These are phyloP conservation scores for Ganaspis brasiliensis DNA, from an alignment of 2,888 invertebrate species.

Conservation along the genomic window DNA sequence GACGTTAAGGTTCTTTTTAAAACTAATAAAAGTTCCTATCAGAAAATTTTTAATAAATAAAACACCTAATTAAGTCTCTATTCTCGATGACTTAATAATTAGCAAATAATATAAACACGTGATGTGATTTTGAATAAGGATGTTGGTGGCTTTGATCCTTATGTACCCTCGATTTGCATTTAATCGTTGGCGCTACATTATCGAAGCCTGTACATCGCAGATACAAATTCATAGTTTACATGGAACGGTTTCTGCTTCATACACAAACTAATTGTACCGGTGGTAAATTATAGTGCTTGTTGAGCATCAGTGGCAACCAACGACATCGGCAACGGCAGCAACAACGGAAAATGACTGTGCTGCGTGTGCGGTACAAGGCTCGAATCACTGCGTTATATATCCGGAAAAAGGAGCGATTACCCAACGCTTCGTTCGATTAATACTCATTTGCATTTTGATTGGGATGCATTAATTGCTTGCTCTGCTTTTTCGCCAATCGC, in stretches of 20 bases:
- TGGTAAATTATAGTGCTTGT: slow-evolving; percentile 73
- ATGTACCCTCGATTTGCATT: slow-evolving; percentile 12
- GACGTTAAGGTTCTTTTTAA: too few species aligned
- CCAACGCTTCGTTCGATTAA: slow-evolving; percentile 64
- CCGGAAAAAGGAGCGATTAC: slow-evolving; percentile 56
- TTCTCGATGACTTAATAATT: too few species aligned
- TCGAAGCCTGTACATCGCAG: slow-evolving; percentile 7
- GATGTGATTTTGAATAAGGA: not conserved
- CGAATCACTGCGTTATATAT: slow-evolving; percentile 29
- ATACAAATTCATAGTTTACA: slow-evolving; percentile 65
- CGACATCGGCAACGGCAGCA: slow-evolving; percentile 53
- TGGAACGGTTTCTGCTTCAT: slow-evolving; percentile 68
- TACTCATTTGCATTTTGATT: slow-evolving; percentile 70
- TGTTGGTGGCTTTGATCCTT: slow-evolving; percentile 8
- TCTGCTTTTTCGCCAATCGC: slow-evolving; percentile 29
- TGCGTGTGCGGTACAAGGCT: slow-evolving; percentile 28
- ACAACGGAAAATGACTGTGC: slow-evolving; percentile 38
- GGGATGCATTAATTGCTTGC: slow-evolving; percentile 47
- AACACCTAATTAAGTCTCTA: too few species aligned
- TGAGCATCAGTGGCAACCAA: slow-evolving; percentile 65
- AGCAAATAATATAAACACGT: not conserved
- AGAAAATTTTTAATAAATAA: too few species aligned
- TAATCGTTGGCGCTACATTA: not conserved
- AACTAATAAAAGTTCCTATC: too few species aligned
- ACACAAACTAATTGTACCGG: slow-evolving; percentile 72